These are phyloP conservation scores for Passerculus sandwichensis DNA, from an alignment of 2,797 vertebrate genomes.

Conservation along the genomic window DNA sequence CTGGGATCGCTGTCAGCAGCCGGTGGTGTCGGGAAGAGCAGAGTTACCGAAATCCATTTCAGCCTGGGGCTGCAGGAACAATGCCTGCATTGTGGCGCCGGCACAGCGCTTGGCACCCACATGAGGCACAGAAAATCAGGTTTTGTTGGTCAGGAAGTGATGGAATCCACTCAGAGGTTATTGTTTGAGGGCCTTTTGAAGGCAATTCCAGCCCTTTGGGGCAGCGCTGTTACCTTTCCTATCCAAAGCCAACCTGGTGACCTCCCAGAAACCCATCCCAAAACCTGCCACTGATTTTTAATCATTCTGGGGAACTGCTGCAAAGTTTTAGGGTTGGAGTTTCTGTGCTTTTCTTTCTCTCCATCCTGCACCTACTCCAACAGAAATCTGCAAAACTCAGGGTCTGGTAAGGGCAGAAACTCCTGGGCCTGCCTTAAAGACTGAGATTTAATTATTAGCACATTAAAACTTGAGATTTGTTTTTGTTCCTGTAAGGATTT, in stretches of 20 bases:
- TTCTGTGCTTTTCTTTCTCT: background rate
- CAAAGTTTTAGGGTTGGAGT: background rate
- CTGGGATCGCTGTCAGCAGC: slow-evolving; percentile 27
- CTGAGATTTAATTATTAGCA: too few species aligned
- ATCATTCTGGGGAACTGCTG: background rate
- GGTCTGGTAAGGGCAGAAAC: too few species aligned
- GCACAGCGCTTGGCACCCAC: slow-evolving; percentile 34
- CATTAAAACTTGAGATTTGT: too few species aligned
- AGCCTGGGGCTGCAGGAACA: slow-evolving; percentile 29
- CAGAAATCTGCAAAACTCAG: background rate
- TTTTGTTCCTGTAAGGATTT: too few species aligned
- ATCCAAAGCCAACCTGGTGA: background rate
- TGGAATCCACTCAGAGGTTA: slow-evolving; percentile 42
- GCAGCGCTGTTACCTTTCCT: background rate
- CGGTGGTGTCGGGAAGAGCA: slow-evolving; percentile 28
- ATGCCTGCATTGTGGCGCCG: slow-evolving; percentile 42
- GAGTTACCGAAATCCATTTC: slow-evolving; percentile 45
- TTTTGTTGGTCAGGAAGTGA: slow-evolving; percentile 56
- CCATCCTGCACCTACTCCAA: background rate
- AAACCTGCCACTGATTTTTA: background rate
- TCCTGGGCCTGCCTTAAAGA: too few species aligned
- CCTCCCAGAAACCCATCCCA: background rate
- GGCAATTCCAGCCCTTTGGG: background rate
- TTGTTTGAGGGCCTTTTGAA: slow-evolving; percentile 8
- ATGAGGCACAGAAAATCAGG: background rate